Conservation (phyloP, 2,888 invertebrate genomes). For the Onthophagus sagittarius region DNA sequence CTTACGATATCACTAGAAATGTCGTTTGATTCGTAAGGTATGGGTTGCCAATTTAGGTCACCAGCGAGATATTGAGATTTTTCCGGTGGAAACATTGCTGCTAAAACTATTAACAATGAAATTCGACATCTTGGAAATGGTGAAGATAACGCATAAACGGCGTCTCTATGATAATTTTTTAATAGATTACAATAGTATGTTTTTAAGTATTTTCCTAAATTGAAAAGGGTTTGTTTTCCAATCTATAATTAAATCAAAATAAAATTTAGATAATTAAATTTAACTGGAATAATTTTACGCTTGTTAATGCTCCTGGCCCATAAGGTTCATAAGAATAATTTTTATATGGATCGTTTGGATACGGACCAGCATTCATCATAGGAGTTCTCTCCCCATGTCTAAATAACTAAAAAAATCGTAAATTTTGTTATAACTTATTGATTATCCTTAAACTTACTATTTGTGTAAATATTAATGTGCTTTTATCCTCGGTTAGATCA, state of each 20-base stretch:
- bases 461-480: background rate
- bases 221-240: slow-evolving; percentile 59
- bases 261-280: background rate
- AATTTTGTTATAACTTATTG: background rate
- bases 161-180: slow-evolving; percentile 53
- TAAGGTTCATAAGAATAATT: slow-evolving; percentile 62
- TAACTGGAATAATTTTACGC: slow-evolving; percentile 47
- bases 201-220: slow-evolving; percentile 57
- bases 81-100: slow-evolving; percentile 61
- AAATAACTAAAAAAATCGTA: slow-evolving; percentile 57
- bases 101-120: slow-evolving; percentile 61
- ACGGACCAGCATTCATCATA: slow-evolving; percentile 52
- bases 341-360: slow-evolving; percentile 62
- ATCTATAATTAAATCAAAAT: slow-evolving; percentile 45
- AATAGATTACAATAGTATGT: slow-evolving; percentile 57
- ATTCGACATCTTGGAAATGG: slow-evolving; percentile 66
- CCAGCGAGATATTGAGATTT: slow-evolving; percentile 44
- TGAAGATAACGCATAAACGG: slow-evolving; percentile 61
- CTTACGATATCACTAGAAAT: slow-evolving; percentile 14
- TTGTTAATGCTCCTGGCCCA: slow-evolving; percentile 71
- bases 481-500: background rate
- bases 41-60: slow-evolving; percentile 21
- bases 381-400: slow-evolving; percentile 74
- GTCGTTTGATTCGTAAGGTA: slow-evolving; percentile 8
- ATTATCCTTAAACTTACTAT: background rate